Evolutionary conservation across 2,888 invertebrate species (phyloP), one percentile per base, ranked within the genome.

Genomic region (Dryadula phaetusa): DNA sequence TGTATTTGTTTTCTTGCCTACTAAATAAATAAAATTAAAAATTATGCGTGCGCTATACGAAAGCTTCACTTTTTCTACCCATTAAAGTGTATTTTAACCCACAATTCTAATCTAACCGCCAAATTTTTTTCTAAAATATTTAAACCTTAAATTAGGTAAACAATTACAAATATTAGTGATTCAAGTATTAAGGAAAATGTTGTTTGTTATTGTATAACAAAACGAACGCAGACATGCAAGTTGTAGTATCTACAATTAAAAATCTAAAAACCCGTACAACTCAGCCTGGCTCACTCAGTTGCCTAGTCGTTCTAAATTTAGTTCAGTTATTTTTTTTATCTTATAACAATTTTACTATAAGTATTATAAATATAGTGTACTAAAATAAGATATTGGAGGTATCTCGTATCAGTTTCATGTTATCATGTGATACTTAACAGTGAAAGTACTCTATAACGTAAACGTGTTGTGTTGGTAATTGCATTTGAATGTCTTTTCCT

Each of bases 231-330:
- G 16, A 54, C 42, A 58, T 49, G 28, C 58, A 64, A 47, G 12
- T 25, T 53, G 44, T 32, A 52, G 53, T 40, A 44, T 64, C 56
- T 37, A 64, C 46, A 56, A 56, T 37, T 37, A 56, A 64, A 37
- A 47, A 47, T 47, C 64, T 56, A 22, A 37, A 37, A 37, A 12
- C 37, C 6, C 12, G 6, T 12, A 25, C 10, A 12, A 28, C 37
- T 44, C 47, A 18, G 37, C 58, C 42, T 18, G 60, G 16, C 56
- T 47, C 46, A 46, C 56, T 58, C 22, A 8, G 34, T 37, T 56
- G 37, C 46, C 56, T 40, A 37, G 56, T 1, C 14, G 63, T 18
- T 22, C 56, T 64, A 58, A 25, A 47, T 56, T 56, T 64, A 42
- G 10, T 16, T 28, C 25, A 25, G 18, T 52, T 52, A 54, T 46